These are phyloP conservation scores for Temnothorax nylanderi DNA, from an alignment of 1,140 invertebrate genomes.

Conservation along the genomic window DNA sequence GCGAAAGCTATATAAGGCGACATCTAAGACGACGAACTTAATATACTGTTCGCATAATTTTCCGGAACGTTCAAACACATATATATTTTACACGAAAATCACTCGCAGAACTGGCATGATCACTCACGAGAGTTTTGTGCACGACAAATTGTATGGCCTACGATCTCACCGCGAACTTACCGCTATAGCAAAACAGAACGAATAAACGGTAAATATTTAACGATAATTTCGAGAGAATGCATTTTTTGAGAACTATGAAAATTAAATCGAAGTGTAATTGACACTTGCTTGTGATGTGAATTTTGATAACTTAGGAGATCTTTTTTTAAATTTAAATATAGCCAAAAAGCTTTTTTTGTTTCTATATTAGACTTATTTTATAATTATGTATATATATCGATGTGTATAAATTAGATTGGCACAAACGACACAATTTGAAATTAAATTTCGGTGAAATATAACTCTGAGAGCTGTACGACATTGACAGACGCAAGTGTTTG, in stretches of 20 bases:
- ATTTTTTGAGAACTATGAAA: background rate
- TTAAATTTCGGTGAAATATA: conserved; percentile 24
- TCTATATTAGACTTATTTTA: background rate
- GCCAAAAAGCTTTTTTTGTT: background rate
- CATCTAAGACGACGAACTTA: conserved; percentile 40
- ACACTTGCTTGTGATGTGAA: background rate
- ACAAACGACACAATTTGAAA: background rate
- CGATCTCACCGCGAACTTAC: background rate
- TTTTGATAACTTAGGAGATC: background rate
- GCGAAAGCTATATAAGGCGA: conserved; percentile 29
- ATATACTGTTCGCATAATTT: conserved; percentile 45
- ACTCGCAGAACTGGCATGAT: conserved; percentile 6
- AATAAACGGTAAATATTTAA: conserved; percentile 15
- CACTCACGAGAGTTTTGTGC: background rate
- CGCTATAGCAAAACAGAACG: background rate
- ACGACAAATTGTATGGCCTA: background rate
- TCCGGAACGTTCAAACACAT: background rate
- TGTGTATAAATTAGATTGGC: background rate
- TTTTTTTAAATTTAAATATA: background rate
- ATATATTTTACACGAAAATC: conserved; percentile 12
- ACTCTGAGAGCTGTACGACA: background rate
- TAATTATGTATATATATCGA: background rate
- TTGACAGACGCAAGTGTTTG: background rate
- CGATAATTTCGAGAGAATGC: background rate
- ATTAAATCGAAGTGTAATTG: background rate